Evolutionary conservation across 2,888 invertebrate species (phyloP), one percentile per base, ranked within the genome.

Genomic region (Exephanes ischioxanthus): DNA sequence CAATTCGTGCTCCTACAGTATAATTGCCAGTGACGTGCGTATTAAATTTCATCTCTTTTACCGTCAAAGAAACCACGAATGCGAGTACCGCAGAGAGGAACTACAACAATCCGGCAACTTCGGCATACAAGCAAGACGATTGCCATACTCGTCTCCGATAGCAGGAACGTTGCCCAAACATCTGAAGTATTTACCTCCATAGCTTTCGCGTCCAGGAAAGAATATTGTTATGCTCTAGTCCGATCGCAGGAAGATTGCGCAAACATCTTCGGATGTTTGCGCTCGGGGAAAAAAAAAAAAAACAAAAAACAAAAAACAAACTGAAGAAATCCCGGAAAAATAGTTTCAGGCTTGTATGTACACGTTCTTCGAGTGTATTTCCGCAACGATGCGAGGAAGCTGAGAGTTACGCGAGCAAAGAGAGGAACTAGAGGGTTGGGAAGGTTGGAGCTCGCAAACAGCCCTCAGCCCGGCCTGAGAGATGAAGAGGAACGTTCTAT

Each of bases 401-500:
- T 41, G 41, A 41, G 41, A 41, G 41, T 41, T 41, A 11, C 41
- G 41, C 41, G 41, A 41, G 41, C 41, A 41, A 26, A 16, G 58
- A 61, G 55, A 55, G 55, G 7, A 55, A 22, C 9, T 2, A 3
- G 26, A 22, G 75, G 75, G 45, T 70, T 48, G 71, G 72, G 68
- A 11, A 51, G 37, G 66, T 76, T 73, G 53, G 61, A 76, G 63
- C 70, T 58, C 51, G 83, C 78, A 76, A 78, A 80, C 63, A 80
- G 41, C 76, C 63, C 67, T 4, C 16, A 3, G 7, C 2, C 2
- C 26, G 33, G 53, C n/a, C 51, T 51, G 45, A 63, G 37, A 19
- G 30, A 30, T 33, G 70, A 68, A 41, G 6, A 45, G 71, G 11
- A 51, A 80, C 80, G 87, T 84, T 87, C 84, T 87, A 87, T 88